Conservation (phyloP, 1,140 invertebrate species). For the Wasmannia auropunctata region DNA sequence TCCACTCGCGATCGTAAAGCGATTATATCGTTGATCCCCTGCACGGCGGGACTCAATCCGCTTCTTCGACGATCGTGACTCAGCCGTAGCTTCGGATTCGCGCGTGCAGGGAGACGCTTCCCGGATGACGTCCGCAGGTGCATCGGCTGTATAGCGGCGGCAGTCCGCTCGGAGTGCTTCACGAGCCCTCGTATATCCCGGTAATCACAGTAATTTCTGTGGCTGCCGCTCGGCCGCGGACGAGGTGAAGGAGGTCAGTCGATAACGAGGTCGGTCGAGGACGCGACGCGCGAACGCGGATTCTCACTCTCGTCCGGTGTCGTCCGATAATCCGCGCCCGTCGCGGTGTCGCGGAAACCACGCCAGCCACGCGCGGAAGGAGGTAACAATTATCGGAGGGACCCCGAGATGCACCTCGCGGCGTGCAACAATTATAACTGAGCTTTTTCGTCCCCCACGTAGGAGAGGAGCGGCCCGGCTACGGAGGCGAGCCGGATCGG, state of each 20-base stretch:
- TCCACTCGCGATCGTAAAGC: not conserved
- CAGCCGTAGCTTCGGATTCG: not conserved
- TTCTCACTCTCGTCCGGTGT: constrained; percentile 26
- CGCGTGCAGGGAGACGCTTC: not conserved
- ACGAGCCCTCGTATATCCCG: constrained; percentile 67
- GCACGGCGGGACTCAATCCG: not conserved
- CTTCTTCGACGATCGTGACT: constrained; percentile 21
- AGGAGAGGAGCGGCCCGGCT: constrained; percentile 65
- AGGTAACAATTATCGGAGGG: constrained; percentile 66
- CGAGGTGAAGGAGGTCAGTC: constrained; percentile 58
- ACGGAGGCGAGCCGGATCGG: constrained; percentile 78
- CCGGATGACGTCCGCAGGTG: constrained; percentile 24
- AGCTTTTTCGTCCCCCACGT: constrained; percentile 82
- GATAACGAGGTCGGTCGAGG: constrained; percentile 69
- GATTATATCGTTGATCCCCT: not conserved
- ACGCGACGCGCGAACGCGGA: constrained; percentile 43
- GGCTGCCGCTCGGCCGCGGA: constrained; percentile 52
- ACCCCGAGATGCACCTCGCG: constrained; percentile 75
- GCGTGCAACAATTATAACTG: constrained; percentile 86
- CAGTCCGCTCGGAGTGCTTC: constrained; percentile 55
- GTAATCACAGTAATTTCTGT: constrained; percentile 72
- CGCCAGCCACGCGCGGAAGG: constrained; percentile 61
- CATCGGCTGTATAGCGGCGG: constrained; percentile 28
- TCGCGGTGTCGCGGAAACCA: constrained; percentile 14
- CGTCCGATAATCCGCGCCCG: constrained; percentile 5